Evolutionary conservation across 2,888 invertebrate species (phyloP), one percentile per base, ranked within the genome.

Genomic region (Eubasilissa splendida): DNA sequence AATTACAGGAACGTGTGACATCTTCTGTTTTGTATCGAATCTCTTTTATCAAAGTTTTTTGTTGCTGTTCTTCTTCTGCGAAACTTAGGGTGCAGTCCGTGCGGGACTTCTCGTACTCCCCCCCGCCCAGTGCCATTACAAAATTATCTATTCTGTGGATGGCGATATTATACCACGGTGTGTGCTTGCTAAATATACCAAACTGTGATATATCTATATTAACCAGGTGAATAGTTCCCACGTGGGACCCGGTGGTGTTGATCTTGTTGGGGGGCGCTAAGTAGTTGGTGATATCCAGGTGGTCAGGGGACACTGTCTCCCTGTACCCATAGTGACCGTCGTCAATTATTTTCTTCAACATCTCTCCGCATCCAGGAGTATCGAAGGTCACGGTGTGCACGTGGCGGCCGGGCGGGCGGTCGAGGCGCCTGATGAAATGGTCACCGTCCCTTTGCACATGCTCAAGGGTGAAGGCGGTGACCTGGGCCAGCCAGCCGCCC

Each of bases 401-500:
- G 52, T n/a, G 68, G 52, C n/a, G 14, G 68, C 50, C 14, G 12
- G 33, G 8, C n/a, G 12, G 14, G 8, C 10, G 33, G 68, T 50
- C 52, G n/a, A 14, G 22, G 2, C 10, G 2, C 50, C 4, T 12
- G 22, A n/a, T 9, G 11, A 68, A 50, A 5, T 5, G 1, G 14
- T 50, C 22, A 5, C 9, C 10, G 9, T 52, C 2, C 22, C 9
- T 52, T 2, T 50, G 14, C 3, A 68, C 12, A 14, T 68, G 22
- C n/a, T 68, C 14, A 7, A 53, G 1, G 0, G 68, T 68, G 7
- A 68, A 0, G 11, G 68, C 68, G 7, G 68, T 68, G 8, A 68
- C 8, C 52, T 68, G 68, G 7, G 68, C 52, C 4, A 68, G 10
- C 68, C 68, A 68, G 3, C 52, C 68, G 11, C 68, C 68, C 7